phyloP scores from a whole-genome alignment of 1,140 invertebrate genomes.

The Zaprionus capensis region DNA sequence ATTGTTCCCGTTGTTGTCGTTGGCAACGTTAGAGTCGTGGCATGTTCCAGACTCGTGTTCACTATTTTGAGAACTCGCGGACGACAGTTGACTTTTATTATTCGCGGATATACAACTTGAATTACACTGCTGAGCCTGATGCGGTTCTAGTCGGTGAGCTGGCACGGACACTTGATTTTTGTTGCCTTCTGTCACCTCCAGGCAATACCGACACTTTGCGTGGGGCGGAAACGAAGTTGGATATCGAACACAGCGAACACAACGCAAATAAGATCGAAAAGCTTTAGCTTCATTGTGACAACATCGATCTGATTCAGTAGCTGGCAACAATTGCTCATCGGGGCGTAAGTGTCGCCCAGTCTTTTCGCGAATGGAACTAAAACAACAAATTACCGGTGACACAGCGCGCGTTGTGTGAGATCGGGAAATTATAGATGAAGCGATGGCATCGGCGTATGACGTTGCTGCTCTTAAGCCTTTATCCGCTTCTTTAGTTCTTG shows the following conservation, averaged over 20 bases:
- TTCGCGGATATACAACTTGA: not conserved
- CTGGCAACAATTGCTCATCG: slow-evolving; percentile 26
- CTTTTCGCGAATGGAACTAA: slow-evolving; percentile 71
- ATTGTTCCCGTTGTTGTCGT: not conserved
- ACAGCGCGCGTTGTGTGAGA: slow-evolving; percentile 61
- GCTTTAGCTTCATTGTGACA: slow-evolving; percentile 9
- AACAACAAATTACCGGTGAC: slow-evolving; percentile 80
- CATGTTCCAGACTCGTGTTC: not conserved
- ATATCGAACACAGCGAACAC: slow-evolving; percentile 16
- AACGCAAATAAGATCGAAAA: slow-evolving; percentile 18
- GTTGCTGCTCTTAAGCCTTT: slow-evolving; percentile 51
- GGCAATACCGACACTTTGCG: slow-evolving; percentile 42
- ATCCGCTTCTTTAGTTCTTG: slow-evolving; percentile 38
- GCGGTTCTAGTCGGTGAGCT: not conserved
- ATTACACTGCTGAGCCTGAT: not conserved
- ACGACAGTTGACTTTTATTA: not conserved
- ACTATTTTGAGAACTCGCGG: slow-evolving; percentile 6
- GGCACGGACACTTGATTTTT: slow-evolving; percentile 4
- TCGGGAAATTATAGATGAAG: slow-evolving; percentile 34
- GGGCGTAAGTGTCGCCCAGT: slow-evolving; percentile 25
- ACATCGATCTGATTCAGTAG: slow-evolving; percentile 19
- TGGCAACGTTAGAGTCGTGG: not conserved
- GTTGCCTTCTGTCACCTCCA: slow-evolving; percentile 41
- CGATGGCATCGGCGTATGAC: slow-evolving; percentile 59
- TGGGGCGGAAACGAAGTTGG: slow-evolving; percentile 68